Evolutionary conservation across 1,140 invertebrate species (phyloP).

Genomic region (Brachionus koreanus): DNA sequence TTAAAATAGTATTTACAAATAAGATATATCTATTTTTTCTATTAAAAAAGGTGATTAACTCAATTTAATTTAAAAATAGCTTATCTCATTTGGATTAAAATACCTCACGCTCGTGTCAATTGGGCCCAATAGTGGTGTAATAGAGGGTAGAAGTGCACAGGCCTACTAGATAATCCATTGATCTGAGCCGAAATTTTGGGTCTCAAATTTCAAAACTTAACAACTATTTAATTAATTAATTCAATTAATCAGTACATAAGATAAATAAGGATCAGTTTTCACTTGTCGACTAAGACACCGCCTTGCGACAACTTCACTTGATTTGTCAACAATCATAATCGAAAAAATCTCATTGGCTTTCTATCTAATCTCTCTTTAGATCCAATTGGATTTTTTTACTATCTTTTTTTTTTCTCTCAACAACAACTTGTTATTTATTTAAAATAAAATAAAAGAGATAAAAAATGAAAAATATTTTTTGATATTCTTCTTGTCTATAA

Average conservation of each 20-base stretch:
- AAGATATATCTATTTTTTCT: background rate
- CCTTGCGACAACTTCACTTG: background rate
- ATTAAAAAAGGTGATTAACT: conserved; percentile 14
- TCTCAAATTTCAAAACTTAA: conserved; percentile 26
- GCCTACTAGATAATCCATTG: conserved; percentile 34
- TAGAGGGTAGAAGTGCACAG: background rate
- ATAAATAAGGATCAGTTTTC: conserved; percentile 5
- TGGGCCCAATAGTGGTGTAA: background rate
- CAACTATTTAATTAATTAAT: conserved; percentile 27
- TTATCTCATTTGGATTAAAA: conserved; percentile 27
- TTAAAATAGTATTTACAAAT: conserved; percentile 32
- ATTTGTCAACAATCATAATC: conserved; percentile 36
- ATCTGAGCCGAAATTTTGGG: background rate
- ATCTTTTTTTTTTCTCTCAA: background rate
- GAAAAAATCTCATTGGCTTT: background rate
- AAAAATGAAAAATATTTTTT: conserved; percentile 41
- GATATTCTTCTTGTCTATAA: background rate
- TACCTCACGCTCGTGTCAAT: background rate
- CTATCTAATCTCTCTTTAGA: background rate
- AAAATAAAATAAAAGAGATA: conserved; percentile 3
- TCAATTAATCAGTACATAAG: conserved; percentile 16
- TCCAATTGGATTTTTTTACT: background rate
- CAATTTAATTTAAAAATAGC: conserved; percentile 1
- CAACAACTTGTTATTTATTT: background rate
- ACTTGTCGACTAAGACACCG: background rate